A percentile compares a stretch with the other conserved stretches of the same genome.
phyloP scores from a whole-genome alignment of 2,113 vertebrate species.

The Oncorhynchus nerka region DNA sequence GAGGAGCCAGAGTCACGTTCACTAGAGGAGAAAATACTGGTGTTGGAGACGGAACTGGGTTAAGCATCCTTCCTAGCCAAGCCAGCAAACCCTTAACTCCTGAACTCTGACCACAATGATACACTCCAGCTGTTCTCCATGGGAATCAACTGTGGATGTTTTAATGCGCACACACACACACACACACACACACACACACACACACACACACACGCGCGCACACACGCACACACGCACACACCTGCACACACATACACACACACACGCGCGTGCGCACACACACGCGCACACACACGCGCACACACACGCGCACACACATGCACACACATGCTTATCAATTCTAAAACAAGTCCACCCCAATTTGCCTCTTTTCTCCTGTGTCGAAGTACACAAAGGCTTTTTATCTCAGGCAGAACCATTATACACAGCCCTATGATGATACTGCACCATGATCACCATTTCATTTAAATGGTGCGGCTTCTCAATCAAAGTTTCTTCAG shows the following conservation, averaged over 20 bases:
- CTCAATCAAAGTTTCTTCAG: conserved; percentile 43
- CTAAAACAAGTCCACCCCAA: conserved; percentile 41
- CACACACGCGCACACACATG: background rate
- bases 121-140: background rate
- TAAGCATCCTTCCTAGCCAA: background rate
- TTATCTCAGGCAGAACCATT: conserved; percentile 36
- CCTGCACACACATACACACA: background rate
- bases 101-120: background rate
- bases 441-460: conserved; percentile 16
- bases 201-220: background rate
- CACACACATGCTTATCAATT: conserved; percentile 23
- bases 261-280: background rate
- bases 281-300: background rate
- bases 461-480: conserved; percentile 41
- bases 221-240: background rate
- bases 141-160: background rate
- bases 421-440: conserved; percentile 34
- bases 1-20: background rate
- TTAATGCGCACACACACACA: background rate
- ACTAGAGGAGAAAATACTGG: background rate
- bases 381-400: background rate
- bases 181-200: no score
- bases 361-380: conserved; percentile 19
- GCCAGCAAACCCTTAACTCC: background rate
- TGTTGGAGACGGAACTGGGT: background rate